phyloP scores from a whole-genome alignment of 2,888 invertebrate species.

The Temnothorax ravouxi region DNA sequence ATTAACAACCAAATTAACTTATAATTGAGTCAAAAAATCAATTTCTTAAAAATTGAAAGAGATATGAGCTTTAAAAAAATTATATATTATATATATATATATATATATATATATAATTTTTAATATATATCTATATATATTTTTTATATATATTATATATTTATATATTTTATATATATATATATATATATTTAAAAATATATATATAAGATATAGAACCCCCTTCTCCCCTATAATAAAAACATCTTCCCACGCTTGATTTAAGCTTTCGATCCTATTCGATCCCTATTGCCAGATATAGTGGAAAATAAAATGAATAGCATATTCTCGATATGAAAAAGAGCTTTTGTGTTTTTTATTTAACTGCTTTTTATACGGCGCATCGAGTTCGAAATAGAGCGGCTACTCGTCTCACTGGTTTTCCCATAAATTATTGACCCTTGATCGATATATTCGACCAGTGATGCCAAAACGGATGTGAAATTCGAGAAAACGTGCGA shows the following conservation, averaged over 20 bases:
- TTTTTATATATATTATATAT: too few species aligned
- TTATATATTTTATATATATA: too few species aligned
- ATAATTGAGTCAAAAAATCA: too few species aligned
- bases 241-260: slow-evolving; percentile 21
- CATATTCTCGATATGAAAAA: slow-evolving; percentile 26
- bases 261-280: slow-evolving; percentile 23
- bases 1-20: too few species aligned
- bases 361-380: slow-evolving; percentile 32
- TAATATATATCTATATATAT: too few species aligned
- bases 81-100: too few species aligned
- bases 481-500: slow-evolving; percentile 72
- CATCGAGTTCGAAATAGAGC: slow-evolving; percentile 32
- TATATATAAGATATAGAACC: too few species aligned
- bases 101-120: too few species aligned
- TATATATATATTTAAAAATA: too few species aligned
- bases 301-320: not conserved
- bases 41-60: too few species aligned
- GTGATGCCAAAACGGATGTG: slow-evolving; percentile 75
- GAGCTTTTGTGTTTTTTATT: slow-evolving; percentile 40
- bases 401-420: not conserved
- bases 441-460: slow-evolving; percentile 63
- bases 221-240: too few species aligned
- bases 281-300: slow-evolving; percentile 15
- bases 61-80: too few species aligned
- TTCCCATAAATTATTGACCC: slow-evolving; percentile 77